A percentile compares a stretch with the other conserved stretches of the same genome.
Conservation (phyloP, 2,797 vertebrate species). For the Nannoperca obscura region DNA sequence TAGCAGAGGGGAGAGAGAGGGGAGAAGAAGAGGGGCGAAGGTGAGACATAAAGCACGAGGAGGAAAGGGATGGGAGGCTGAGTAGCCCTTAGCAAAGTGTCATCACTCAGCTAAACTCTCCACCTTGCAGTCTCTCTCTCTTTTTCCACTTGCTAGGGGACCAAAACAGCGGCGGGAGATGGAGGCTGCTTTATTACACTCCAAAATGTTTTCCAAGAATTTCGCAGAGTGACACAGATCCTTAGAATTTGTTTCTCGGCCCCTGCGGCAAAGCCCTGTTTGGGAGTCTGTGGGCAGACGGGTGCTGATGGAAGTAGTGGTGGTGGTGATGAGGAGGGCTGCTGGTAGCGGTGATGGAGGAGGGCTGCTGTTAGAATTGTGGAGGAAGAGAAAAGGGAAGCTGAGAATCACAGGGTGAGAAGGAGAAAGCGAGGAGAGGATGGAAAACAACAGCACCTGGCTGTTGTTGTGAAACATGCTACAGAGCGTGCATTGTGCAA, state of each 20-base stretch:
- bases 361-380: conserved; percentile 39
- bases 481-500: background rate
- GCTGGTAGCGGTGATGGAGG: conserved; percentile 25
- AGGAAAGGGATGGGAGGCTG: conserved; percentile 28
- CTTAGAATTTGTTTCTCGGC: conserved; percentile 44
- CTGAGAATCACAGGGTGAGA: conserved; percentile 39
- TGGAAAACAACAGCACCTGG: conserved; percentile 28
- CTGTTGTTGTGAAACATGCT: conserved; percentile 31
- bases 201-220: conserved; percentile 60
- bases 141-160: conserved; percentile 48
- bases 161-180: conserved; percentile 24
- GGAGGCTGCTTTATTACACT: conserved; percentile 51
- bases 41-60: conserved; percentile 22
- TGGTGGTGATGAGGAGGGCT: conserved; percentile 27
- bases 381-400: conserved; percentile 35
- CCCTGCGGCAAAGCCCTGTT: conserved; percentile 43
- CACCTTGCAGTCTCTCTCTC: conserved; percentile 33
- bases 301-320: conserved; percentile 37
- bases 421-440: conserved; percentile 23
- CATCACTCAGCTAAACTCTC: conserved; percentile 60
- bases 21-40: conserved; percentile 13
- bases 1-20: background rate
- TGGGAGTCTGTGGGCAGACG: conserved; percentile 51
- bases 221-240: conserved; percentile 51
- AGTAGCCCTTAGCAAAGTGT: conserved; percentile 54